phyloP scores from a whole-genome alignment of 2,797 vertebrate genomes.

The Brachyalestes nurse region DNA sequence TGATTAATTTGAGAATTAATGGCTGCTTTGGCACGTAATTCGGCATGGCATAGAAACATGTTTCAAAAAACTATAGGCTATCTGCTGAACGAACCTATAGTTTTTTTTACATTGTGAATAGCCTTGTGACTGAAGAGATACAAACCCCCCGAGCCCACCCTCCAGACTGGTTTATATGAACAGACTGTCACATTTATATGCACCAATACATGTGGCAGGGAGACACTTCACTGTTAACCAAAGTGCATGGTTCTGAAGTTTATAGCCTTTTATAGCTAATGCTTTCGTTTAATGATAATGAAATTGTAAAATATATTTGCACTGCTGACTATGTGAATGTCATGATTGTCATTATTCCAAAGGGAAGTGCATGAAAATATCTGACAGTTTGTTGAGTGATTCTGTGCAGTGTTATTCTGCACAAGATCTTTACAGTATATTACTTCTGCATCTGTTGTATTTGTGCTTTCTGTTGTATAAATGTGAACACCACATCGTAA shows the following conservation, averaged over 20 bases:
- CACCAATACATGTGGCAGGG: not conserved
- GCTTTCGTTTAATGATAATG: not conserved
- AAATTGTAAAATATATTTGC: not conserved
- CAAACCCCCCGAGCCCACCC: too few relatives aligned
- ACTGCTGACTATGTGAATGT: not conserved
- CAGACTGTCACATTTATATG: not conserved
- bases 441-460: not conserved
- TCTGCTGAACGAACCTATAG: not conserved
- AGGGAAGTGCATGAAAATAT: not conserved
- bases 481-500: not conserved
- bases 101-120: not conserved
- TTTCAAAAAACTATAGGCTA: not conserved
- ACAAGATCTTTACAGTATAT: not conserved
- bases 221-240: too few relatives aligned
- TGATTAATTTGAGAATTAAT: slow-evolving; percentile 36
- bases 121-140: not conserved
- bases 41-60: slow-evolving; percentile 29
- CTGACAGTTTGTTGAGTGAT: not conserved
- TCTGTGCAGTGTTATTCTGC: not conserved
- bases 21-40: slow-evolving; percentile 22
- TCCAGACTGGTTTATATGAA: not conserved
- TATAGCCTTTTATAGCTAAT: too few relatives aligned
- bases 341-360: not conserved
- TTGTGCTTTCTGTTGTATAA: not conserved
- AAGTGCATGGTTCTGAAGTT: too few relatives aligned